Evolutionary conservation across 1,140 invertebrate genomes (phyloP).

Genomic region (Atopsyche davidsoni): DNA sequence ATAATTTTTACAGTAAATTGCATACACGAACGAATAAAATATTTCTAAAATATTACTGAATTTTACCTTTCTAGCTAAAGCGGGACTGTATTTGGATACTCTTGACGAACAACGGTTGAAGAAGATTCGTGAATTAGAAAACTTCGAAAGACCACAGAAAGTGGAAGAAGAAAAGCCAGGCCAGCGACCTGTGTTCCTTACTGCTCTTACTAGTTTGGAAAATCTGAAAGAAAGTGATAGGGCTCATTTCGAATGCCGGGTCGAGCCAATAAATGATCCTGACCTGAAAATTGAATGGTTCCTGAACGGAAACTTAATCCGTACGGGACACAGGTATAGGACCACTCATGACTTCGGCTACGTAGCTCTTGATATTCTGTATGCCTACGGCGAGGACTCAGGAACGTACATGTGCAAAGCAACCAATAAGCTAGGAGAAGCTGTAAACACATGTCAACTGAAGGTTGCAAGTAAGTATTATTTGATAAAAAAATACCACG

Average conservation of each 20-base stretch:
- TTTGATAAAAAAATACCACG: background rate
- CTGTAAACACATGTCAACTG: slow-evolving; percentile 85
- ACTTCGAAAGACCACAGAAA: slow-evolving; percentile 66
- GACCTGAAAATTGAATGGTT: slow-evolving; percentile 96
- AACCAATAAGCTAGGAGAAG: slow-evolving; percentile 85
- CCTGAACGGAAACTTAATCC: slow-evolving; percentile 74
- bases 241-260: slow-evolving; percentile 90
- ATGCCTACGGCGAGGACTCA: slow-evolving; percentile 88
- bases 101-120: slow-evolving; percentile 80
- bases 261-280: slow-evolving; percentile 93
- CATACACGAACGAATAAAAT: background rate
- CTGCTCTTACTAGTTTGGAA: slow-evolving; percentile 77
- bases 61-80: slow-evolving; percentile 59
- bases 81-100: slow-evolving; percentile 78
- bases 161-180: slow-evolving; percentile 70
- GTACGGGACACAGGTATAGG: slow-evolving; percentile 79
- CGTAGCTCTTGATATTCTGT: slow-evolving; percentile 89
- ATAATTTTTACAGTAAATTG: slow-evolving; percentile 12
- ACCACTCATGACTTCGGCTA: slow-evolving; percentile 95
- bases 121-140: slow-evolving; percentile 85
- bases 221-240: slow-evolving; percentile 86
- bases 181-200: slow-evolving; percentile 81
- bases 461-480: slow-evolving; percentile 62
- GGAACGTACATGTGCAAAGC: slow-evolving; percentile 94
- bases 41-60: slow-evolving; percentile 10